Evolutionary conservation across 2,888 invertebrate genomes (phyloP).

Genomic region (Mantis religiosa): DNA sequence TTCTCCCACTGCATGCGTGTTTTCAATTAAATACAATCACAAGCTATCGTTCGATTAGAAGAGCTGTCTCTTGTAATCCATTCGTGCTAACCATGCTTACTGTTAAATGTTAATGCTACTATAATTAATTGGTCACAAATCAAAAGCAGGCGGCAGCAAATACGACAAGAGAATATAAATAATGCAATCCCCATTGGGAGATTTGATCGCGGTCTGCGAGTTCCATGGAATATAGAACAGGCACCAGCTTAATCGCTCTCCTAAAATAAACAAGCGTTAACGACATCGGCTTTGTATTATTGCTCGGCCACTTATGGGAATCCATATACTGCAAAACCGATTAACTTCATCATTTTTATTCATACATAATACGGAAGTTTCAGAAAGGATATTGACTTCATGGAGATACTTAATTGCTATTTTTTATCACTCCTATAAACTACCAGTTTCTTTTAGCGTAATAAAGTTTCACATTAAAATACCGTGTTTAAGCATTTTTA

Average conservation of each 20-base stretch:
- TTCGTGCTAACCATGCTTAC: background rate
- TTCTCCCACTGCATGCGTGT: background rate
- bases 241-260: background rate
- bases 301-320: no score
- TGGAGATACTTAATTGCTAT: no score
- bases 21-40: background rate
- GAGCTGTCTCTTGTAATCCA: conserved; percentile 4
- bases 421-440: no score
- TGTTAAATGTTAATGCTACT: conserved; percentile 9
- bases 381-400: no score
- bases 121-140: conserved; percentile 12
- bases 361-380: no score
- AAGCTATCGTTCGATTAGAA: conserved; percentile 2
- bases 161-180: background rate
- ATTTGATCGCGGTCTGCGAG: background rate
- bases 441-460: no score
- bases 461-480: no score
- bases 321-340: no score
- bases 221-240: background rate
- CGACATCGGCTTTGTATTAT: background rate
- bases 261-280: background rate
- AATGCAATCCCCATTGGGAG: background rate
- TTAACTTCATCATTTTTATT: no score
- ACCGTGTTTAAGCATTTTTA: no score
- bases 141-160: background rate